Evolutionary conservation across 2,888 invertebrate genomes (phyloP).

Genomic region (Acanthoscelides obtectus): DNA sequence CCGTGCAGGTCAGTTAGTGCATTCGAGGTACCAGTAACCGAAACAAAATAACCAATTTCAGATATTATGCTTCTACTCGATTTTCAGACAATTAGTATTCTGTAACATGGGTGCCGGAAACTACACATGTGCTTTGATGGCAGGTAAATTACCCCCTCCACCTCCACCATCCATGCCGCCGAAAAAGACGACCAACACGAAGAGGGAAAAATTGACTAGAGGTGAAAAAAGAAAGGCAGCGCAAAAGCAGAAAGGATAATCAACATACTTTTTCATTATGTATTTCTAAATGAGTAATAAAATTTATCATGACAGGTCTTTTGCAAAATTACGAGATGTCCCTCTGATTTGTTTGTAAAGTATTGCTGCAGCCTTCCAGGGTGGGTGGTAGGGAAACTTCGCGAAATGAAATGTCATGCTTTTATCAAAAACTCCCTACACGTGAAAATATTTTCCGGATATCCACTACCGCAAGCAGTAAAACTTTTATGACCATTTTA

Average conservation of each 20-base stretch:
- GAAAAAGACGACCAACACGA: constrained; percentile 1
- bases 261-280: neutral
- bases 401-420: too few species aligned
- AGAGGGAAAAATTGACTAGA: constrained; percentile 2
- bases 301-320: neutral
- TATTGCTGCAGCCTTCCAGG: too few species aligned
- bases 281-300: neutral
- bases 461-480: too few species aligned
- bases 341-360: too few species aligned
- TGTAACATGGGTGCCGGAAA: constrained; percentile 51
- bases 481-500: too few species aligned
- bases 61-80: neutral
- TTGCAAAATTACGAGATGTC: neutral
- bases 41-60: too few species aligned
- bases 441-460: too few species aligned
- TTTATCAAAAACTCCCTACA: too few species aligned
- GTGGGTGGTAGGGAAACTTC: too few species aligned
- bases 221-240: neutral
- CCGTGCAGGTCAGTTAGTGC: too few species aligned
- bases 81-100: constrained; percentile 41
- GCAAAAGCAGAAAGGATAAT: neutral
- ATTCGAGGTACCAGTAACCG: too few species aligned
- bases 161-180: constrained; percentile 19
- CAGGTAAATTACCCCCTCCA: constrained; percentile 33
- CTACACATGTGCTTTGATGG: constrained; percentile 47